Evolutionary conservation across 2,113 vertebrate genomes (phyloP).

Genomic region (Cottus gobio): DNA sequence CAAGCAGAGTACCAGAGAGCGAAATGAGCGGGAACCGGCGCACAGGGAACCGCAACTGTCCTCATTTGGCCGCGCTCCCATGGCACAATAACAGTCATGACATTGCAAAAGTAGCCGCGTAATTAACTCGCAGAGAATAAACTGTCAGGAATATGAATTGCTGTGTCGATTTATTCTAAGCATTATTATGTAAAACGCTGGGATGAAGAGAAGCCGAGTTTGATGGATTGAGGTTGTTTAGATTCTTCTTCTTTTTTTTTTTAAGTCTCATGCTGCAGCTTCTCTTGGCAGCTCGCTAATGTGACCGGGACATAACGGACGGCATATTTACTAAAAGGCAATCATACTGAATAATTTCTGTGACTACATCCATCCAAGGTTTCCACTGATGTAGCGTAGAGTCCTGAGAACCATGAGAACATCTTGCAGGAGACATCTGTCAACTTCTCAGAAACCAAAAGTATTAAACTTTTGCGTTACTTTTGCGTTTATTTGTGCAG

Average conservation of each 20-base stretch:
- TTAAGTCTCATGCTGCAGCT: conserved; percentile 26
- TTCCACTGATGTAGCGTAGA: background rate
- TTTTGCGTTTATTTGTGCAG: too few species aligned
- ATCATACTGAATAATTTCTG: conserved; percentile 17
- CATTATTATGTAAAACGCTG: conserved; percentile 39
- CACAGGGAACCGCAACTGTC: conserved; percentile 24
- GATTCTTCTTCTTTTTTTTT: conserved; percentile 24
- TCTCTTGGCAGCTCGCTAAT: conserved; percentile 23
- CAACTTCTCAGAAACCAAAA: conserved; percentile 2
- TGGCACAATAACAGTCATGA: conserved; percentile 44
- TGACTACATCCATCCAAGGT: background rate
- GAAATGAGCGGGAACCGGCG: conserved; percentile 3
- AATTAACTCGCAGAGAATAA: conserved; percentile 41
- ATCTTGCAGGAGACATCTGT: background rate
- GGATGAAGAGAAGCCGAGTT: conserved; percentile 32
- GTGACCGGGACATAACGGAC: conserved; percentile 19
- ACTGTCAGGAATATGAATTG: conserved; percentile 33
- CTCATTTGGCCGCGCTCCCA: conserved; percentile 28
- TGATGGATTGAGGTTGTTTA: conserved; percentile 62
- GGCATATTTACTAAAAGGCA: conserved; percentile 20
- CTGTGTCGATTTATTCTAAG: conserved; percentile 22
- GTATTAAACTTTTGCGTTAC: too few species aligned
- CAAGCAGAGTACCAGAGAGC: conserved; percentile 22
- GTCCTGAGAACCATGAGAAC: background rate
- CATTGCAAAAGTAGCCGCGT: conserved; percentile 35